phyloP scores from a whole-genome alignment of 1,140 invertebrate genomes.

The Drosophila tristis region DNA sequence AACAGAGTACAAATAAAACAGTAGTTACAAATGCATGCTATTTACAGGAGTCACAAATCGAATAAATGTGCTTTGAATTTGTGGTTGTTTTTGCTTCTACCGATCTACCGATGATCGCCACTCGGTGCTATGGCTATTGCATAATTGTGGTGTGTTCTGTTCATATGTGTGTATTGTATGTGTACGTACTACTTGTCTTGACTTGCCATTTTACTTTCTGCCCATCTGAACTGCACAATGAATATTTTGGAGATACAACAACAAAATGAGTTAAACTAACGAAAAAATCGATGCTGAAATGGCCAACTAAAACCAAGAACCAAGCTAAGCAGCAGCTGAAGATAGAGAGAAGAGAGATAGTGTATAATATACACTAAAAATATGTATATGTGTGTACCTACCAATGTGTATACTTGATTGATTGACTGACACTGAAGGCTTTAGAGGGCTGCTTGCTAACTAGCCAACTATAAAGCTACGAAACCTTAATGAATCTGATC shows the following conservation, averaged over 20 bases:
- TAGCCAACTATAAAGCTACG: conserved; percentile 47
- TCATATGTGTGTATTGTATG: conserved; percentile 51
- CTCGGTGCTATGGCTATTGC: conserved; percentile 13
- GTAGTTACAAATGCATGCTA: no score
- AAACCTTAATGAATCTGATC: conserved; percentile 28
- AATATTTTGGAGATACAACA: conserved; percentile 63
- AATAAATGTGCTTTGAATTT: no score
- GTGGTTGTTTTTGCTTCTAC: no score
- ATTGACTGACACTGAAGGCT: conserved; percentile 83
- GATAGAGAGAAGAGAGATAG: conserved; percentile 8
- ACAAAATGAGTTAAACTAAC: conserved; percentile 25
- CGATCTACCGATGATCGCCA: no score
- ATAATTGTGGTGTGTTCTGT: conserved; percentile 33
- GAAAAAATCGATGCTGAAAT: conserved; percentile 18
- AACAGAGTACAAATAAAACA: no score
- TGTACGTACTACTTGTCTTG: conserved; percentile 69
- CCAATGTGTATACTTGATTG: conserved; percentile 65
- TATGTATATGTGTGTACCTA: conserved; percentile 33
- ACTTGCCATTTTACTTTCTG: conserved; percentile 84
- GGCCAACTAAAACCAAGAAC: conserved; percentile 18
- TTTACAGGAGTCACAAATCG: no score
- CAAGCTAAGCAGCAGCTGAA: conserved; percentile 33
- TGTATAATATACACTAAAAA: conserved; percentile 39
- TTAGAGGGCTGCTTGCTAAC: conserved; percentile 40
- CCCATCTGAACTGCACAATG: conserved; percentile 81